A percentile compares a stretch with the other conserved stretches of the same genome.
Evolutionary conservation across 2,888 invertebrate genomes (phyloP).

Genomic region (Aphrophora alni): DNA sequence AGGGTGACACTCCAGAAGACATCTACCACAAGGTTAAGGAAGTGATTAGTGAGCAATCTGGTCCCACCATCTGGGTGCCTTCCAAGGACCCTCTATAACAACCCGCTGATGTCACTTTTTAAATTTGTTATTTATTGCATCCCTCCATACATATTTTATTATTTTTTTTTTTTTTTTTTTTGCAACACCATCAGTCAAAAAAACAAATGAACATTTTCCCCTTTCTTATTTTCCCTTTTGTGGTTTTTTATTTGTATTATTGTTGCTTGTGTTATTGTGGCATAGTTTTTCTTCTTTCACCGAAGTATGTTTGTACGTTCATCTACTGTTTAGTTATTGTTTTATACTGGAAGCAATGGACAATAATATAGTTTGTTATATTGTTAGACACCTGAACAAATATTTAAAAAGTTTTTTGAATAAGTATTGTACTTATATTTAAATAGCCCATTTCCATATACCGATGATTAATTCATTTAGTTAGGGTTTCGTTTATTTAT

Average conservation of each 20-base stretch:
- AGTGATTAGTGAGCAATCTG: constrained; percentile 93
- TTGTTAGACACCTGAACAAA: neutral
- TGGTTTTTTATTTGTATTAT: neutral
- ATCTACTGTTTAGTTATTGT: neutral
- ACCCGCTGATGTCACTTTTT: constrained; percentile 14
- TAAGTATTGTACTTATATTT: neutral
- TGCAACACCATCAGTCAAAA: neutral
- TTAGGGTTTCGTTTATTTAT: neutral
- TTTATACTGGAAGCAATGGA: neutral
- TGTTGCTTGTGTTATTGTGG: constrained; percentile 30
- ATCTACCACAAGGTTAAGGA: constrained; percentile 94
- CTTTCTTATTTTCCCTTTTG: neutral
- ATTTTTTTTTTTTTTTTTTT: constrained; percentile 15
- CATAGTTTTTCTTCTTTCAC: constrained; percentile 34
- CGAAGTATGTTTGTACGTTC: neutral
- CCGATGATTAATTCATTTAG: too few species aligned
- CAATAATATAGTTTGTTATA: neutral
- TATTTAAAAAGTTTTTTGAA: neutral
- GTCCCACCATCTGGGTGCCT: constrained; percentile 96
- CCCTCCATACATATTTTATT: constrained; percentile 6
- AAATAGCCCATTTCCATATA: neutral
- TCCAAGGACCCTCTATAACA: constrained; percentile 92
- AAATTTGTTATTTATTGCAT: constrained; percentile 16
- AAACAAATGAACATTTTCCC: neutral
- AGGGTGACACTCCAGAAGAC: constrained; percentile 97